Base-by-base conservation (phyloP, 1,140 invertebrate species). In the Cydia amplana region DNA sequence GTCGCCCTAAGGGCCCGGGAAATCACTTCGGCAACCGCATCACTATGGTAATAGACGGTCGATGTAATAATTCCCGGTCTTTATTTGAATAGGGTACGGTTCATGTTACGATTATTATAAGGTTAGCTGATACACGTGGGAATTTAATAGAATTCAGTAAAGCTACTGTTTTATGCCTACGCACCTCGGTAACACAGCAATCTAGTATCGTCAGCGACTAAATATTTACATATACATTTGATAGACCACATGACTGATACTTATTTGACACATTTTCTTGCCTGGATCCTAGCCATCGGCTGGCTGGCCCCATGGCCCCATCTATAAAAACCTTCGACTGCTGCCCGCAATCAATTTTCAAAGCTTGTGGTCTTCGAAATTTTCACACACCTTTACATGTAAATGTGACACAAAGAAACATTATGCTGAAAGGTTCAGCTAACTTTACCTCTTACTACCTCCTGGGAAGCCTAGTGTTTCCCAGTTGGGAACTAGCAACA, bases 401-500 rank as follows among this genome's bases (percentile, higher is more conserved):
- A 32, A 32, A 32, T 32, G 32, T 32, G 32, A 32, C 32, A 32
- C 36, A 40, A 40, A 9, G 7, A 40, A 40, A 40, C 9, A 40
- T 40, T n/a, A 23, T 4, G 55, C 20, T 23, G n/a, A 55, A 55
- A 55, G 51, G n/a, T 18, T 55, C 16, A 51, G 5, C 49, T 18
- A 51, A 60, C 16, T 60, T 60, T 60, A 60, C 23, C 55, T 23
- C 2, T 20, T n/a, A 23, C 5, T 60, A 28, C 28, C 28, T 28
- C 28, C 55, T 60, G 55, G 7, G 55, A 10, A 60, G 20, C 20
- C 55, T 23, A 23, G 55, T 60, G 55, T 60, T 23, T 60, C 55
- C 49, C n/a, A 60, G 55, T 60, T 60, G 18, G 20, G 9, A 60
- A 60, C 49, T 51, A 60, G 55, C 20, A 60, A 60, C 55, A 60